Evolutionary conservation across 2,113 vertebrate species (phyloP).

Genomic region (Oriolus oriolus): DNA sequence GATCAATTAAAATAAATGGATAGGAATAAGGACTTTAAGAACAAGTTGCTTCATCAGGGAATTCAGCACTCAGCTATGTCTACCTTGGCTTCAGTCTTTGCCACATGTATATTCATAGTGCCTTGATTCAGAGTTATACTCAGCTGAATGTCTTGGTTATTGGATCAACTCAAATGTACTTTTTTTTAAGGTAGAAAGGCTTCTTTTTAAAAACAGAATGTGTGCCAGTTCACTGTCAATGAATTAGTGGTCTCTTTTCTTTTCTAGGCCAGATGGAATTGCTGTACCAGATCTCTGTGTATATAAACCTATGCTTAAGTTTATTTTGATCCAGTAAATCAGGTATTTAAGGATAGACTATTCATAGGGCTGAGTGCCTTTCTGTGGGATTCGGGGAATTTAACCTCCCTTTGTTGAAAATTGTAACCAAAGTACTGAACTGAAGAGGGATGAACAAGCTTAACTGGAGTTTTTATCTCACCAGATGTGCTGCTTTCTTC

Average conservation of each 20-base stretch:
- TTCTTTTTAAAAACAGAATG: not conserved
- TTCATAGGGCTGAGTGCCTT: not conserved
- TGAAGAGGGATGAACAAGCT: not conserved
- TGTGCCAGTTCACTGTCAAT: not conserved
- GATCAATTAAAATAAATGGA: slow-evolving; percentile 67
- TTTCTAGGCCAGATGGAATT: not conserved
- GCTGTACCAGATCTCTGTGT: not conserved
- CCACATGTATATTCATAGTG: not conserved
- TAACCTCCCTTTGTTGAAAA: not conserved
- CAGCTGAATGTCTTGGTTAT: not conserved
- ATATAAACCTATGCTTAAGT: not conserved
- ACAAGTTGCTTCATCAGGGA: slow-evolving; percentile 33
- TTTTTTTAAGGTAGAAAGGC: not conserved
- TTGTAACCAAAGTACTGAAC: not conserved
- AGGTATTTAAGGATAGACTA: not conserved
- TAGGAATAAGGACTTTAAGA: slow-evolving; percentile 24
- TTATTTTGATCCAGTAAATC: slow-evolving; percentile 13
- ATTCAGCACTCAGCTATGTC: not conserved
- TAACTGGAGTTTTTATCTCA: not conserved
- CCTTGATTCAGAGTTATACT: not conserved
- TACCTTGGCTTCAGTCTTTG: not conserved
- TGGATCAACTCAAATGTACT: not conserved
- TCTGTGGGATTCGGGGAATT: not conserved
- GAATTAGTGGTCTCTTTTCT: not conserved
- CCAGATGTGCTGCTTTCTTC: not conserved